These are phyloP conservation scores for Escarpia spicata DNA, from an alignment of 2,888 invertebrate genomes.

Conservation along the genomic window DNA sequence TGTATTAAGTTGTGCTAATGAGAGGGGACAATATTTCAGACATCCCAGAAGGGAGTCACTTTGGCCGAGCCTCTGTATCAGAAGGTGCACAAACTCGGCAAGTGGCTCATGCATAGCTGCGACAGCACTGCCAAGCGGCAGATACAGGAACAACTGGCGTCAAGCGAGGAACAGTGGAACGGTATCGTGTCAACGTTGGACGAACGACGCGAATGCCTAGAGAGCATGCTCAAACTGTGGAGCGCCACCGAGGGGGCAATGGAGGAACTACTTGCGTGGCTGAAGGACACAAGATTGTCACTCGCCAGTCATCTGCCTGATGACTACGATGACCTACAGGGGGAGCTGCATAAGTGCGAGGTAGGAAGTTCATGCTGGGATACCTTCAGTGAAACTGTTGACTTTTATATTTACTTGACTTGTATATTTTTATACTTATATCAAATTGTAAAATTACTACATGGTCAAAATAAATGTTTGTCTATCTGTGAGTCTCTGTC, in stretches of 20 bases:
- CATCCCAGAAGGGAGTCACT: slow-evolving; percentile 29
- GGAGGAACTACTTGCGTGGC: slow-evolving; percentile 57
- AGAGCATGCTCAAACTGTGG: slow-evolving; percentile 50
- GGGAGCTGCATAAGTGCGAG: slow-evolving; percentile 56
- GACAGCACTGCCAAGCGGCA: slow-evolving; percentile 44
- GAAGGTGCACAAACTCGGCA: slow-evolving; percentile 51
- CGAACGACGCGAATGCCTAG: slow-evolving; percentile 42
- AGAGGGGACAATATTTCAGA: slow-evolving; percentile 25
- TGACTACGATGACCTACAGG: slow-evolving; percentile 56
- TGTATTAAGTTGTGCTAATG: not conserved
- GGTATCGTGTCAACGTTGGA: slow-evolving; percentile 45
- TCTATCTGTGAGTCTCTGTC: too few relatives aligned
- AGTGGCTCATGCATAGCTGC: slow-evolving; percentile 49
- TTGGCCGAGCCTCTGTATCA: slow-evolving; percentile 54
- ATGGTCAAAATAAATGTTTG: too few relatives aligned
- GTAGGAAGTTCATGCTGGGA: slow-evolving; percentile 38
- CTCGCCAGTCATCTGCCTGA: slow-evolving; percentile 52
- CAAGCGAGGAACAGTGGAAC: slow-evolving; percentile 32
- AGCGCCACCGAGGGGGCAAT: slow-evolving; percentile 58
- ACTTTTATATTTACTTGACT: not conserved
- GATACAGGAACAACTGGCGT: slow-evolving; percentile 31
- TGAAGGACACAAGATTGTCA: slow-evolving; percentile 51
- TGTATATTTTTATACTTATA: too few relatives aligned
- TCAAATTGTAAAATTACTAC: too few relatives aligned
- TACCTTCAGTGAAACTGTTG: not conserved